Conservation (phyloP, 2,113 vertebrate species). For the Hemibagrus wyckioides region DNA sequence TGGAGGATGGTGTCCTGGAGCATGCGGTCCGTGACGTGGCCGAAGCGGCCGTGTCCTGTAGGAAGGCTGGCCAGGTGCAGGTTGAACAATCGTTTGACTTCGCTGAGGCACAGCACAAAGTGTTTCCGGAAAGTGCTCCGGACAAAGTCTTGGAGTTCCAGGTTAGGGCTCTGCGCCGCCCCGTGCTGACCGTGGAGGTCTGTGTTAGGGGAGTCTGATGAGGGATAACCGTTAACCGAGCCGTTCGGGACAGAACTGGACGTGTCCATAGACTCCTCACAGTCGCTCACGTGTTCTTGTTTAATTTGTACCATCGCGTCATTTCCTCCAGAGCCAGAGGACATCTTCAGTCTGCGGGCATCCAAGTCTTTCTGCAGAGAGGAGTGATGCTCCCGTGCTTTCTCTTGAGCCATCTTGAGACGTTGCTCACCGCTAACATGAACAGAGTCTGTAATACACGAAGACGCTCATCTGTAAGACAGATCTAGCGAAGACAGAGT, state of each 20-base stretch:
- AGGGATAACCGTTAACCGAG: slow-evolving; percentile 77
- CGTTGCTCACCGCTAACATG: slow-evolving; percentile 86
- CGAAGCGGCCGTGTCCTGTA: slow-evolving; percentile 81
- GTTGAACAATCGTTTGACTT: slow-evolving; percentile 94
- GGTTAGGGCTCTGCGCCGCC: slow-evolving; percentile 64
- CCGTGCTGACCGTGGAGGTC: slow-evolving; percentile 77
- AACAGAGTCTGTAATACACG: slow-evolving; percentile 63
- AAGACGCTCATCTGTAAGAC: background rate
- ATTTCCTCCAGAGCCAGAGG: background rate
- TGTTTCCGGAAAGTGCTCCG: slow-evolving; percentile 86
- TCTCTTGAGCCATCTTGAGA: slow-evolving; percentile 80
- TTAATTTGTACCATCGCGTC: slow-evolving; percentile 69
- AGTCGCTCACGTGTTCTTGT: slow-evolving; percentile 73
- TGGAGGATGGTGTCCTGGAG: slow-evolving; percentile 90
- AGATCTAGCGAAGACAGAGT: background rate
- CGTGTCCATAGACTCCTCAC: slow-evolving; percentile 87
- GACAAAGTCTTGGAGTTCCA: slow-evolving; percentile 90
- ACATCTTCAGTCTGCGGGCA: slow-evolving; percentile 53
- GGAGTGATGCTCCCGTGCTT: slow-evolving; percentile 75
- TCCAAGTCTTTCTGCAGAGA: slow-evolving; percentile 82
- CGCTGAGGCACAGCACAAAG: slow-evolving; percentile 90
- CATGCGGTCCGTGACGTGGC: slow-evolving; percentile 90
- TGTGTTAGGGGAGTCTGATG: slow-evolving; percentile 50
- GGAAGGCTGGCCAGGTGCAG: slow-evolving; percentile 92
- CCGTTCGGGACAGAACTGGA: slow-evolving; percentile 72